These are phyloP conservation scores for Lonchura striata DNA, from an alignment of 2,113 vertebrate species.

Conservation along the genomic window DNA sequence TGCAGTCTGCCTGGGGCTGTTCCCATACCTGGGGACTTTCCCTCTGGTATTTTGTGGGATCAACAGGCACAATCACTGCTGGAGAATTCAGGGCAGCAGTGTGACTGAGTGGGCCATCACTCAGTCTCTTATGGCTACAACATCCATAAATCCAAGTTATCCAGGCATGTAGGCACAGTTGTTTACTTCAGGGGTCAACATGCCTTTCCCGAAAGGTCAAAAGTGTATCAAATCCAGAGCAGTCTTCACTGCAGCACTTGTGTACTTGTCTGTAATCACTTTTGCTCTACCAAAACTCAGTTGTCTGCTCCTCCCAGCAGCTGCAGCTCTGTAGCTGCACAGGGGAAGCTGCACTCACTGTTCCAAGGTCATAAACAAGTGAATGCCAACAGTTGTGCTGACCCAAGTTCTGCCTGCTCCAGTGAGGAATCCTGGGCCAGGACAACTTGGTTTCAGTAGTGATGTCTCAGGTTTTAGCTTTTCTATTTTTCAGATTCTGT, in stretches of 20 bases:
- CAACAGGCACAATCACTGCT: background rate
- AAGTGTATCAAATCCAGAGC: background rate
- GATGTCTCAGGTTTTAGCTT: background rate
- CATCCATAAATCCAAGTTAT: background rate
- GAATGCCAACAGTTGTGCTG: background rate
- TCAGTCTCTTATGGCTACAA: background rate
- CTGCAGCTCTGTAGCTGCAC: background rate
- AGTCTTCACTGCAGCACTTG: background rate
- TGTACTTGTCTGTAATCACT: background rate
- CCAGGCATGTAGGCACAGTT: background rate
- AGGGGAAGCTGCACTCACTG: background rate
- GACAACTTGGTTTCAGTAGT: background rate
- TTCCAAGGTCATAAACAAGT: background rate
- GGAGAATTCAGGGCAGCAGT: background rate
- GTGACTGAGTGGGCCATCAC: background rate
- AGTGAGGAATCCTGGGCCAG: background rate
- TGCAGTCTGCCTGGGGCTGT: background rate
- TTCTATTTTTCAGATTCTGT: background rate
- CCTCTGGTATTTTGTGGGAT: background rate
- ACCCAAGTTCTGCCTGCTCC: background rate
- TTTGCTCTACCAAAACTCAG: background rate
- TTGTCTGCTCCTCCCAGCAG: conserved; percentile 36
- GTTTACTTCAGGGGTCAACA: background rate
- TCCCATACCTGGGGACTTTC: background rate
- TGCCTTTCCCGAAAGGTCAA: background rate